phyloP scores from a whole-genome alignment of 2,113 vertebrate genomes.

The Melanotaenia duboulayi region DNA sequence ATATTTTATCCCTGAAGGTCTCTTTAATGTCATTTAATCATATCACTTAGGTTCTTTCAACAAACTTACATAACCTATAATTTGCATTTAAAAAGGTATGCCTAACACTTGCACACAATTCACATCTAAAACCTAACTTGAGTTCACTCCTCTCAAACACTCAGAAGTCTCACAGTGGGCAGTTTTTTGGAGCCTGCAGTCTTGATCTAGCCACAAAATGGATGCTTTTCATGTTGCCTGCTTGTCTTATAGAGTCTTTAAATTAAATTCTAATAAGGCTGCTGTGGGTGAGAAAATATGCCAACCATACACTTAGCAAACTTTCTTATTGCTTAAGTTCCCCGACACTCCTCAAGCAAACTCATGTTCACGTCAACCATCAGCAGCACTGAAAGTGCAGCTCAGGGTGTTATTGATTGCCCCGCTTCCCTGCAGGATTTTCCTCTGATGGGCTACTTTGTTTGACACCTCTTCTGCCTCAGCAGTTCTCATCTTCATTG shows the following conservation, averaged over 20 bases:
- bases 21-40: conserved; percentile 17
- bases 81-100: conserved; percentile 55
- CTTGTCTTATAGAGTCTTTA: conserved; percentile 11
- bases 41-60: conserved; percentile 8
- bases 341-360: neutral
- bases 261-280: conserved; percentile 31
- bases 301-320: conserved; percentile 34
- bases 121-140: neutral
- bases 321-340: conserved; percentile 14
- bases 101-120: conserved; percentile 17
- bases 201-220: neutral
- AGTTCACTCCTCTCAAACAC: conserved; percentile 21
- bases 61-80: neutral
- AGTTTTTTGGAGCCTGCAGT: neutral
- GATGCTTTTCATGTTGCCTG: conserved; percentile 25
- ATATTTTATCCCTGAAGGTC: neutral
- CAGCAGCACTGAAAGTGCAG: conserved; percentile 32
- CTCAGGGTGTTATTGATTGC: conserved; percentile 46
- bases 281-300: conserved; percentile 31
- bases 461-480: conserved; percentile 48
- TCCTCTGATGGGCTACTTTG: conserved; percentile 45
- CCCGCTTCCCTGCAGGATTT: conserved; percentile 27
- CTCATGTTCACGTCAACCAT: conserved; percentile 9
- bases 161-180: conserved; percentile 1
- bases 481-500: conserved; percentile 32